A percentile compares a stretch with the other conserved stretches of the same genome.
Conservation (phyloP, 2,113 vertebrate species). For the Ochotona princeps region DNA sequence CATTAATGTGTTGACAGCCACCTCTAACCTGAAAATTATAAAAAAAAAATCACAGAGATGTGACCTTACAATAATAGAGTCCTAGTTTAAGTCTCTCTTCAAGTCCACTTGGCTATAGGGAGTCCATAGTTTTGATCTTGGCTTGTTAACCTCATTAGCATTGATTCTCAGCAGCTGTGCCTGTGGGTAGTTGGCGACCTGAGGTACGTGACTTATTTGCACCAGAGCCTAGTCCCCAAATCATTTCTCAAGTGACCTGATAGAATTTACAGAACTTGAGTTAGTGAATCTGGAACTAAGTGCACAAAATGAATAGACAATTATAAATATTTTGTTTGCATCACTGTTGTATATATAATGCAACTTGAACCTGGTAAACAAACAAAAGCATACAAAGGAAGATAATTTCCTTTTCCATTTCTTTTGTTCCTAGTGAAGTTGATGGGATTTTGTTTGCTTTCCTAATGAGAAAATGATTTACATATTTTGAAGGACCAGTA, state of each 20-base stretch:
- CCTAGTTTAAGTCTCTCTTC: constrained; percentile 51
- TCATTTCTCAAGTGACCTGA: background rate
- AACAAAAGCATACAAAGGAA: background rate
- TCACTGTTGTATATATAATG: background rate
- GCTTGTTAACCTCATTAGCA: constrained; percentile 81
- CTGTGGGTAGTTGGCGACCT: constrained; percentile 21
- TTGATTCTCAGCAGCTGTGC: constrained; percentile 73
- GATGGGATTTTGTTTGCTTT: constrained; percentile 70
- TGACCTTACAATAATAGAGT: constrained; percentile 67
- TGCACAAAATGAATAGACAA: background rate
- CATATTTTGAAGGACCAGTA: constrained; percentile 71
- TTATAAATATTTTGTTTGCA: background rate
- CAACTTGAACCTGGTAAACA: background rate
- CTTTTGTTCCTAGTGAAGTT: background rate
- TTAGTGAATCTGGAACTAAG: background rate
- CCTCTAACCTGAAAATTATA: constrained; percentile 67
- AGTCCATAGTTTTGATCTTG: constrained; percentile 74
- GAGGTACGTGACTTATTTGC: constrained; percentile 31
- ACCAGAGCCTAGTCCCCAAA: background rate
- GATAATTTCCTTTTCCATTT: constrained; percentile 29
- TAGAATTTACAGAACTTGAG: background rate
- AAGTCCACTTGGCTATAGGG: constrained; percentile 60
- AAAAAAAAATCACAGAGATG: constrained; percentile 54
- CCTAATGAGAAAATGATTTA: constrained; percentile 62
- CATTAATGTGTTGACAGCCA: constrained; percentile 66